Base-by-base conservation (phyloP, 2,888 invertebrate genomes). In the Blera fallax region DNA sequence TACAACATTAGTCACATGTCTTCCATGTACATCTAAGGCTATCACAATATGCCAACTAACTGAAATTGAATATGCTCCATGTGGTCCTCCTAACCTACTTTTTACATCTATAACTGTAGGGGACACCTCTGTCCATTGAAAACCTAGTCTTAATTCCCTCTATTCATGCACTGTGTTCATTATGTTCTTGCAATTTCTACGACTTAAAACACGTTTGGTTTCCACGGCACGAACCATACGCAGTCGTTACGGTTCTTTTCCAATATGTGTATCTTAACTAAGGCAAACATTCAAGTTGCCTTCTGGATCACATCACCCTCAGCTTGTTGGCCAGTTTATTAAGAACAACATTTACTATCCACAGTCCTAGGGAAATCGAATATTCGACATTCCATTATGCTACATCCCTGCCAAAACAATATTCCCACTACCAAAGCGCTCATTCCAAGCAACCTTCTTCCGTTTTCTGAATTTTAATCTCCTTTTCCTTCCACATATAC, bases 381-480 rank as follows among this genome's bases (percentile, higher is more conserved):
- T 73, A 40, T 78, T 78, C 52, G 67, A 29, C 65, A 72, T 83
- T 78, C 60, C 54, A 54, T 62, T 78, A 45, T 65, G 58, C 29
- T 60, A 8, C 43, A 45, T 34, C 27, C 14, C 40, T 70, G 11
- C 54, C 45, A 40, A 16, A 65, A 16, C 34, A 34, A 34, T 52
- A 58, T 54, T 37, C 16, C 10, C 14, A 6, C n/a, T 18, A 16
- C 14, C 21, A 18, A 24, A 10, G 5, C 52, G 18, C 48, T 64
- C 56, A 50, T 32, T 60, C 37, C 56, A 45, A 48, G 48, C 32
- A 32, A 32, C 32, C 52, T 60, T 34, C 27, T 27, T 45, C 29
- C 81, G 70, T 82, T 70, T 32, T 58, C 37, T 67, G 83, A 83
- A 83, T 73, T 73, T 72, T 83, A 78, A 83, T 83, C 83, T 78